Conservation (phyloP, 2,113 vertebrate species). For the Thunnus thynnus region DNA sequence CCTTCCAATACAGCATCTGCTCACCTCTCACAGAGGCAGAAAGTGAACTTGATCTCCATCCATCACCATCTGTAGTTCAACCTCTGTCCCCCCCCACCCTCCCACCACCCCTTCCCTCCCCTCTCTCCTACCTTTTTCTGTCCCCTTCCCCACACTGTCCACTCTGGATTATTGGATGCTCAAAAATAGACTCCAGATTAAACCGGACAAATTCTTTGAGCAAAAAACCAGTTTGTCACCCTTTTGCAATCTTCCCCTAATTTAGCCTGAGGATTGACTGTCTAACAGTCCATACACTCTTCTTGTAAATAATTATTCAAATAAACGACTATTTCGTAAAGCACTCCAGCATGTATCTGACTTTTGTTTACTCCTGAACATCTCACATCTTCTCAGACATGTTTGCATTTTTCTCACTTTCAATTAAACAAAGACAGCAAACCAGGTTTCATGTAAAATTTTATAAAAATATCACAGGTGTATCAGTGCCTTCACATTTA, state of each 20-base stretch:
- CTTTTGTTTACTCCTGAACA: background rate
- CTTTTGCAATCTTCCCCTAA: constrained; percentile 35
- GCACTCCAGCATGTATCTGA: constrained; percentile 31
- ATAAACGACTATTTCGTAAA: constrained; percentile 79
- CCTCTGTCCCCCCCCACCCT: constrained; percentile 4
- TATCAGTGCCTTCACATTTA: constrained; percentile 76
- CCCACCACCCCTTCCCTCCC: background rate
- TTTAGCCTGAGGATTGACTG: constrained; percentile 51
- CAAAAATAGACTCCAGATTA: constrained; percentile 46
- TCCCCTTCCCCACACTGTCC: constrained; percentile 38
- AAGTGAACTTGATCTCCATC: constrained; percentile 65
- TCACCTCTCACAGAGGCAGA: constrained; percentile 60
- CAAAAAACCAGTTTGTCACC: constrained; percentile 31
- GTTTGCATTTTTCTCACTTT: background rate
- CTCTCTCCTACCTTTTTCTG: constrained; percentile 3
- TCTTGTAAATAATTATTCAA: constrained; percentile 80
- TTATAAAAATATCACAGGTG: constrained; percentile 80
- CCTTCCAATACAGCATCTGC: constrained; percentile 54
- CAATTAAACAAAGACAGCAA: constrained; percentile 39
- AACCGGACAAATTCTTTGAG: constrained; percentile 45
- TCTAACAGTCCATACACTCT: constrained; percentile 64
- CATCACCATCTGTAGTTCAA: constrained; percentile 65
- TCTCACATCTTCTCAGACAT: background rate
- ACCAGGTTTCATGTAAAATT: constrained; percentile 73
- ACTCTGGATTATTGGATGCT: constrained; percentile 53